Conservation (phyloP, 2,888 invertebrate species). For the Dermolepida albohirtum region DNA sequence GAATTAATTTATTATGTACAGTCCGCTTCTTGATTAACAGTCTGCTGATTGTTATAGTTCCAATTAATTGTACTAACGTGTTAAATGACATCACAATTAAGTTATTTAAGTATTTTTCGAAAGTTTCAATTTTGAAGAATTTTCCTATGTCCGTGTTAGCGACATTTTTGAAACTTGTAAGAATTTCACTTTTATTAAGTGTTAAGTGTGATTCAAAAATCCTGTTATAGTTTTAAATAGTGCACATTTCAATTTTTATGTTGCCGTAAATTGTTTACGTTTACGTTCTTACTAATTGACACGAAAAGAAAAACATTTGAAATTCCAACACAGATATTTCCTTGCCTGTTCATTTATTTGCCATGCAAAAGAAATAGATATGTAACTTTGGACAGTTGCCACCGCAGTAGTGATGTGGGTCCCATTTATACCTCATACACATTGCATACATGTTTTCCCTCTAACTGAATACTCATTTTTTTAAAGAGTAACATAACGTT, state of each 20-base stretch:
- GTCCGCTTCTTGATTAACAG: no score
- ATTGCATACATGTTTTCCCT: background rate
- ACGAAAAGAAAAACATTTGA: conserved; percentile 18
- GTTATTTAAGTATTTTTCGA: no score
- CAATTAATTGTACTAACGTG: no score
- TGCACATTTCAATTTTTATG: conserved; percentile 6
- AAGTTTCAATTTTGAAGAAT: no score
- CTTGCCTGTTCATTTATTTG: conserved; percentile 6
- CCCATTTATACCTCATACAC: background rate
- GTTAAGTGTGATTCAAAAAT: conserved; percentile 13
- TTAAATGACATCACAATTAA: no score
- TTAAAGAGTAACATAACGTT: background rate
- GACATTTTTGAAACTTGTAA: background rate
- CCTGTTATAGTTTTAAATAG: background rate
- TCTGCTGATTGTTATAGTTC: no score
- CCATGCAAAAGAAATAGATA: conserved; percentile 23
- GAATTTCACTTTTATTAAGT: conserved; percentile 15
- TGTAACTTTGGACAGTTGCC: conserved; percentile 27
- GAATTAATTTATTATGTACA: no score
- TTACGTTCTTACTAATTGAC: conserved; percentile 23
- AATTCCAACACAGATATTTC: conserved; percentile 2
- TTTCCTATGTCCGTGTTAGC: no score
- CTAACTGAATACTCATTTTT: conserved; percentile 8
- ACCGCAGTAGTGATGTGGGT: conserved; percentile 3
- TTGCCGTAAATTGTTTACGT: conserved; percentile 15